phyloP scores from a whole-genome alignment of 2,888 invertebrate genomes.

The Nowickia ferox region DNA sequence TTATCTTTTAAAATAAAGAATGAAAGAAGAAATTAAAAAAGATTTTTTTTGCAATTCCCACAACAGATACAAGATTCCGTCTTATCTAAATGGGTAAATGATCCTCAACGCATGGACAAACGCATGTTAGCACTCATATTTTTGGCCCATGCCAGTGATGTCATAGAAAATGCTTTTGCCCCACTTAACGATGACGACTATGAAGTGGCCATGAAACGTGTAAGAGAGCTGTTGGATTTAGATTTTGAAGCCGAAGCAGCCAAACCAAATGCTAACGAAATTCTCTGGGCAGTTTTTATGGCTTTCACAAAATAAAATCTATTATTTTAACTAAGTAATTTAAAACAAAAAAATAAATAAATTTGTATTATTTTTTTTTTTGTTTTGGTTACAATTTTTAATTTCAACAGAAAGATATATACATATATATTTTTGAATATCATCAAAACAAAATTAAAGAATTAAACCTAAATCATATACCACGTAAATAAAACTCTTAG shows the following conservation, averaged over 20 bases:
- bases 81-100: conserved; percentile 97
- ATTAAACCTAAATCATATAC: conserved; percentile 30
- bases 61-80: conserved; percentile 97
- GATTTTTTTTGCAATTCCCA: conserved; percentile 60
- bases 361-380: conserved; percentile 68
- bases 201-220: conserved; percentile 98
- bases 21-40: not conserved
- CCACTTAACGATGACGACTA: conserved; percentile 98
- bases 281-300: conserved; percentile 99
- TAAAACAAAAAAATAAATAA: conserved; percentile 51
- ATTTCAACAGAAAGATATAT: conserved; percentile 36
- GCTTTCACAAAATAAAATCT: conserved; percentile 96
- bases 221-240: conserved; percentile 96
- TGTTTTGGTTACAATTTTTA: conserved; percentile 66
- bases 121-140: conserved; percentile 96
- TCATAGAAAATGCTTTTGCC: conserved; percentile 99
- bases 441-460: conserved; percentile 21
- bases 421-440: conserved; percentile 51
- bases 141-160: conserved; percentile 98
- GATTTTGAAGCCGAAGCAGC: conserved; percentile 98
- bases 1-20: not conserved
- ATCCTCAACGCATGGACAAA: conserved; percentile 98
- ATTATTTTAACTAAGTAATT: conserved; percentile 62
- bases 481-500: conserved; percentile 40
- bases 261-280: conserved; percentile 95